phyloP scores from a whole-genome alignment of 2,888 invertebrate genomes.

The Tridacna crocea region DNA sequence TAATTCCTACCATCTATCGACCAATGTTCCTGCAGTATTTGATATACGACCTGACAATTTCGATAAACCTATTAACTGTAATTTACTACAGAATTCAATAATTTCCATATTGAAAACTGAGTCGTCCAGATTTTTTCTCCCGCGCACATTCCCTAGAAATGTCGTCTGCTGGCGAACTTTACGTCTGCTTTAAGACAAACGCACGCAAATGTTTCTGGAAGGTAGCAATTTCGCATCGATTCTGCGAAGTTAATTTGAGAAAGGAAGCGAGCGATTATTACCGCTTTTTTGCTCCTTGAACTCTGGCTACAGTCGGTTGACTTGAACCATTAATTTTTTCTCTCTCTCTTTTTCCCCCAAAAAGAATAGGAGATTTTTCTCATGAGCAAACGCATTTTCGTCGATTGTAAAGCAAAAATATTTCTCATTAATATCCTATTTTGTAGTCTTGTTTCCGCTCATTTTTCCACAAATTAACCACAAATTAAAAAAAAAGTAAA shows the following conservation, averaged over 20 bases:
- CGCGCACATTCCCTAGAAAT: conserved; percentile 35
- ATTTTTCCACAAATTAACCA: no score
- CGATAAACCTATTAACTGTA: conserved; percentile 62
- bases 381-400: no score
- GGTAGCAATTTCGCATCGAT: conserved; percentile 74
- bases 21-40: conserved; percentile 14
- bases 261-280: conserved; percentile 62
- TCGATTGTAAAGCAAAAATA: no score
- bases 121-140: conserved; percentile 44
- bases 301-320: conserved; percentile 11
- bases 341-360: not conserved
- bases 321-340: conserved; percentile 9
- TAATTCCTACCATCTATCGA: conserved; percentile 13
- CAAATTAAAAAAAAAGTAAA: no score
- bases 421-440: no score
- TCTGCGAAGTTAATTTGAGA: conserved; percentile 62
- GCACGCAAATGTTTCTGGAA: conserved; percentile 60
- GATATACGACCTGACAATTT: conserved; percentile 53
- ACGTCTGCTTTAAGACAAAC: conserved; percentile 56
- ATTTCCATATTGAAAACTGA: conserved; percentile 65
- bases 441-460: no score
- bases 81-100: conserved; percentile 65
- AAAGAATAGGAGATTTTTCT: no score
- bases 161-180: conserved; percentile 41
- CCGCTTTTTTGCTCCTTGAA: conserved; percentile 46